phyloP scores from a whole-genome alignment of 2,888 invertebrate species.

The Tetropium fuscum region DNA sequence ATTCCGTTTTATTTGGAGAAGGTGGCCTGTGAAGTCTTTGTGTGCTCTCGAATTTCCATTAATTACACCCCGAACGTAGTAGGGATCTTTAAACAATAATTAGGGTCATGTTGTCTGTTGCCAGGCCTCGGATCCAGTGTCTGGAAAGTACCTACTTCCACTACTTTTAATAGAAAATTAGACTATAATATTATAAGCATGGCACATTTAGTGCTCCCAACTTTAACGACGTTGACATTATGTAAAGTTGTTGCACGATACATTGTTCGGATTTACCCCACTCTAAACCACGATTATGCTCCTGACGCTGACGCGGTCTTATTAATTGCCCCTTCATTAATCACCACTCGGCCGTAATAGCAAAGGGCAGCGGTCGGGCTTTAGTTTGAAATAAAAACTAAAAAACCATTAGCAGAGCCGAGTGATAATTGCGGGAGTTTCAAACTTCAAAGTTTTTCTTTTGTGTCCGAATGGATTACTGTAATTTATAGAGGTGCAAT shows the following conservation, averaged over 20 bases:
- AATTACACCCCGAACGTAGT: too few species aligned
- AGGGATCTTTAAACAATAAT: too few species aligned
- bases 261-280: slow-evolving; percentile 3
- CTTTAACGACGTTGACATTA: too few species aligned
- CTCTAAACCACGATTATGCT: slow-evolving; percentile 36
- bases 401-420: neutral
- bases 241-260: neutral
- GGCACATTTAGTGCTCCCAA: neutral
- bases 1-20: slow-evolving; percentile 25
- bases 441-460: too few species aligned
- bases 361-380: neutral
- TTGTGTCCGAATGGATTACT: too few species aligned
- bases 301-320: slow-evolving; percentile 33
- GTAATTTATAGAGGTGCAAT: too few species aligned
- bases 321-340: slow-evolving; percentile 45
- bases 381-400: neutral
- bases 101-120: too few species aligned
- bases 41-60: neutral
- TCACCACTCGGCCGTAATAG: slow-evolving; percentile 24
- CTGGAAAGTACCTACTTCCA: too few species aligned
- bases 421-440: too few species aligned
- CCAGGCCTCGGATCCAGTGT: too few species aligned
- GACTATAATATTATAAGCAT: neutral
- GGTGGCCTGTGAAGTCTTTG: neutral
- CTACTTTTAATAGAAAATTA: too few species aligned